Evolutionary conservation across 2,797 vertebrate genomes (phyloP), one percentile per base, ranked within the genome.

Genomic region (Cyprinodon diabolis): DNA sequence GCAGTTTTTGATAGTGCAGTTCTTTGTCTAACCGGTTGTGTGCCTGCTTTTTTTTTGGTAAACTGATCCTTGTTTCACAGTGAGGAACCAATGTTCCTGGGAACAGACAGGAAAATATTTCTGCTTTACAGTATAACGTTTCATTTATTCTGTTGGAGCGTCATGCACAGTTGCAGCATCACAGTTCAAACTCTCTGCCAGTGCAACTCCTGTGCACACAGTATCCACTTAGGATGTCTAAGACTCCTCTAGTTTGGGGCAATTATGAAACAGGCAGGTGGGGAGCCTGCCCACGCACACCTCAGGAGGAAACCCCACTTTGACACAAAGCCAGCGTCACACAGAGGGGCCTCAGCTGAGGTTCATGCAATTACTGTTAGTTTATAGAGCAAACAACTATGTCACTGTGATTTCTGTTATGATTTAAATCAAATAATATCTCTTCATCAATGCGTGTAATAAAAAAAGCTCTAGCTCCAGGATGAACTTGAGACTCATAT

Each of bases 1-100:
- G 49, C 47, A 9, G 21, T 51, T 55, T 66, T 68, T 68, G 57
- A 54, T 54, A n/a, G 30, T 65, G 57, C 17, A 3, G 40, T 70
- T 40, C n/a, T 15, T 21, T 25, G 14, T 65, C 74, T 87, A 15
- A 79, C 69, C 8, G 58, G 58, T 17, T 1, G 49, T 52, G 60
- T 70, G 19, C 21, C 37, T 43, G 62, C 6, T 63, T 45, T 51
- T 68, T 71, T n/a, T 56, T 78, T 60, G 30, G 19, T 30, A 80
- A 67, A 14, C 7, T 4, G 55, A 78, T 45, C 62, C 2, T 23
- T 5, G 52, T 1, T 17, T 14, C 15, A n/a, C 4, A 19, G 58
- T 3, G 48, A 13, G 1, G n/a, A 17, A n/a, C 21, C 2, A 30
- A 8, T 52, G 19, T 47, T 66, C n/a, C 6, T 7, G 8, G 0